phyloP scores from a whole-genome alignment of 2,888 invertebrate genomes.

The Pteria penguin region DNA sequence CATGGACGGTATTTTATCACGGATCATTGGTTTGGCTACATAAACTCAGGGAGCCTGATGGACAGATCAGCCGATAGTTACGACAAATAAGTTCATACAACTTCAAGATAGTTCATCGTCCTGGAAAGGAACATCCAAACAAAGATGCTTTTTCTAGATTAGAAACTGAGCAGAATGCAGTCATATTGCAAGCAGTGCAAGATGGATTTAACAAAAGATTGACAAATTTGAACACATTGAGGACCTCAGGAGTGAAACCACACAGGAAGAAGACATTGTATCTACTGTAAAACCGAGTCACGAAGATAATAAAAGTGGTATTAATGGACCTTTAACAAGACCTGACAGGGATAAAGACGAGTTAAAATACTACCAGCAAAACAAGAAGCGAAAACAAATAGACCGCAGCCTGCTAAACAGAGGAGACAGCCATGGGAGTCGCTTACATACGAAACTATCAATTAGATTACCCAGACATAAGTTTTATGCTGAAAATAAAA shows the following conservation, averaged over 20 bases:
- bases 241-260: neutral
- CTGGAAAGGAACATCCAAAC: neutral
- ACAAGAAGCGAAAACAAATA: too few relatives aligned
- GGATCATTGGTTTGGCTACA: conserved; percentile 1
- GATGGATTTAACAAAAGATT: neutral
- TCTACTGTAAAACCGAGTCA: neutral
- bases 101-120: too few relatives aligned
- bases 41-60: neutral
- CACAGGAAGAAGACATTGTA: neutral
- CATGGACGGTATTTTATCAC: conserved; percentile 9
- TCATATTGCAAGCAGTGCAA: conserved; percentile 17
- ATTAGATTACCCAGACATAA: neutral
- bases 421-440: neutral
- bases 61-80: conserved; percentile 4
- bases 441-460: neutral
- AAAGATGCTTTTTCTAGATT: neutral
- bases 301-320: neutral
- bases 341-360: neutral
- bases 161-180: neutral
- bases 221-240: neutral
- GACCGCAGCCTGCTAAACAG: neutral
- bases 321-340: neutral
- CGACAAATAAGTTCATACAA: neutral
- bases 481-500: neutral
- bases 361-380: too few relatives aligned